Percentiles rank a stretch among this genome's conserved stretches.
phyloP scores from a whole-genome alignment of 2,113 vertebrate genomes.

The Myxocyprinus asiaticus region DNA sequence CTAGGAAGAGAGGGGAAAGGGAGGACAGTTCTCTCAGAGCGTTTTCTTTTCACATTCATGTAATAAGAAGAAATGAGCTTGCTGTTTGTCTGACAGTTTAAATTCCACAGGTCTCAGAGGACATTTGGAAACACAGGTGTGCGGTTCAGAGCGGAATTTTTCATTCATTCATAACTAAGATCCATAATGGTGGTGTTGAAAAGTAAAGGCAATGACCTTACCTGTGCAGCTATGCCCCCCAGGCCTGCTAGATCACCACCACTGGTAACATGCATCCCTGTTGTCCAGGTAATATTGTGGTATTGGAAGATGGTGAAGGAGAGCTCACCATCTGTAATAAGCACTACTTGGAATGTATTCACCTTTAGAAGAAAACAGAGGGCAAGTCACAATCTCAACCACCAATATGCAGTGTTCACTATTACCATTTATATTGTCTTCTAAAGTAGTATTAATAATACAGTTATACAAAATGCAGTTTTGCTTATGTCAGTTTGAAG shows the following conservation, averaged over 20 bases:
- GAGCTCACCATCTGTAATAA: slow-evolving; percentile 88
- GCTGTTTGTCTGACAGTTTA: slow-evolving; percentile 22
- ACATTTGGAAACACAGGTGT: too few species aligned
- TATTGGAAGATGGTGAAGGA: slow-evolving; percentile 99
- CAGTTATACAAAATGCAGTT: not conserved
- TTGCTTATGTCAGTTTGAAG: not conserved
- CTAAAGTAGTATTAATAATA: not conserved
- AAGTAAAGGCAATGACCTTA: slow-evolving; percentile 66
- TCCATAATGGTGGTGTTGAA: too few species aligned
- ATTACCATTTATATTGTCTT: too few species aligned
- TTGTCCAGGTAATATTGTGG: slow-evolving; percentile 93
- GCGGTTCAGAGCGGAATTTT: too few species aligned
- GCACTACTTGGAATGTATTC: slow-evolving; percentile 95
- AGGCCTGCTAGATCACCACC: slow-evolving; percentile 86
- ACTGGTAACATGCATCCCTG: slow-evolving; percentile 95
- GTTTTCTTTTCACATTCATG: not conserved
- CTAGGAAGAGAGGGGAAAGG: slow-evolving; percentile 74
- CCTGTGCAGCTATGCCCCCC: slow-evolving; percentile 95
- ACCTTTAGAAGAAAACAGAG: slow-evolving; percentile 74
- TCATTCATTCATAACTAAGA: too few species aligned
- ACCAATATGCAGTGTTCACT: too few species aligned
- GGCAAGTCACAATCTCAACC: not conserved
- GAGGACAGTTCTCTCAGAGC: slow-evolving; percentile 41
- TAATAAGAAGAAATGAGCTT: not conserved
- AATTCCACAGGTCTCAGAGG: too few species aligned